Base-by-base conservation (phyloP, 2,888 invertebrate species). In the Yponomeuta evonymella region DNA sequence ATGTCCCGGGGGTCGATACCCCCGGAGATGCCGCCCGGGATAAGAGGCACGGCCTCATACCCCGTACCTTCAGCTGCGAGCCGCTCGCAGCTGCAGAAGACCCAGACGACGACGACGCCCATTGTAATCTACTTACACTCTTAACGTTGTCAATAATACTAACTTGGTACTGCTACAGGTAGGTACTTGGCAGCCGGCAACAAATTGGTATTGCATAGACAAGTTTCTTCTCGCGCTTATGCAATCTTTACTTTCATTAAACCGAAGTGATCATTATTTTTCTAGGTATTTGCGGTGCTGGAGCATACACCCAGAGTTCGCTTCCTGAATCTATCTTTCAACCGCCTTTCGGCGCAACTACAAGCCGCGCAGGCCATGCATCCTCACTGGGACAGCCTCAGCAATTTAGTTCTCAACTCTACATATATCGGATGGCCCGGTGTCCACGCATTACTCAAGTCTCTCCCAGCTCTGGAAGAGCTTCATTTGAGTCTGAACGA, bases 321-420 rank as follows among this genome's bases (percentile, higher is more conserved):
- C 81, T 98, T 98, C 87, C 95, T 98, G 70, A 98, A 98, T 85
- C 88, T 98, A 76, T 98, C 98, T 85, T 97, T 97, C 88, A 98
- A 98, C 87, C 94, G 95, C 74, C 91, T 97, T 63, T 94, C 95
- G 58, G 95, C 95, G 71, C 95, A 96, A 70, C 89, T 96, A 36
- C 93, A 94, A 74, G 91, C 93, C 9, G 93, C 94, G 48, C 92
- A 92, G 72, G 85, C 90, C 1, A 81, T 91, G 11, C 83, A 83
- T 67, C 91, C 90, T 2, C 82, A 84, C 72, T 94, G 93, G 94
- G 93, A 93, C 79, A 94, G 94, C 78, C 92, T 96, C 51, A 95
- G 94, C 75, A 95, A 96, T 82, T 93, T 98, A 73, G 96, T 98
- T 69, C 91, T 98, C 29, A 98, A 98, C 86, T 97, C 96, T 69